Evolutionary conservation across 2,113 vertebrate genomes (phyloP), one percentile per base, ranked within the genome.

Genomic region (Corythaixoides concolor): DNA sequence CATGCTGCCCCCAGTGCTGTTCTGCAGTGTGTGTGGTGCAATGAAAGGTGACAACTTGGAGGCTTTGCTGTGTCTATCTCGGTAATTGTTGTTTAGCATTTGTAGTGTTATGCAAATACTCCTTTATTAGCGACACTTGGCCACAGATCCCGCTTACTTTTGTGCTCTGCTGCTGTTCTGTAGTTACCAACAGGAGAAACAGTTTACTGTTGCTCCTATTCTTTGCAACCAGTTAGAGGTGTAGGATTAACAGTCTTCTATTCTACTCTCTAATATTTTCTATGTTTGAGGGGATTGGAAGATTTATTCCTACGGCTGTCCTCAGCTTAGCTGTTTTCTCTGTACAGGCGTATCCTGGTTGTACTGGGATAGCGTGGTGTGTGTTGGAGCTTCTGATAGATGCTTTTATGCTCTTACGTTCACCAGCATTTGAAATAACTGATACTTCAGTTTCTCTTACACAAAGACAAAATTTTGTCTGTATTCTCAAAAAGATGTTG

Each of bases 141-240:
- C 47, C 28, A n/a, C 2, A 2, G 8, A 45, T 58, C 20, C 37
- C 0, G 1, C 18, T 41, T 37, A 6, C 13, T 5, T 49, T 17
- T 64, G 43, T 69, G 62, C n/a, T 89, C 32, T 43, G 74, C 45
- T 91, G 30, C 43, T 85, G 19, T 30, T 49, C 30, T 43, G 9
- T 55, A 23, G 20, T 67, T 70, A 41, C 37, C 53, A 55, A 53
- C 6, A 49, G 56, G 47, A 78, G 41, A 62, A 88, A 30, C 8
- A 20, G 20, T 28, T 91, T 58, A 15, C 27, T 47, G 8, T 22
- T 56, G 33, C 12, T n/a, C 56, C n/a, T 20, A 4, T 77, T 70
- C 39, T 30, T 77, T 85, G 41, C 81, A 66, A 50, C 19, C n/a
- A 23, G 20, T 19, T 26, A 55, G 32, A 60, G 35, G 15, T 30